Percentiles rank a stretch among this genome's conserved stretches.
Evolutionary conservation across 2,888 invertebrate genomes (phyloP).

Genomic region (Eugnorisma glareosa): DNA sequence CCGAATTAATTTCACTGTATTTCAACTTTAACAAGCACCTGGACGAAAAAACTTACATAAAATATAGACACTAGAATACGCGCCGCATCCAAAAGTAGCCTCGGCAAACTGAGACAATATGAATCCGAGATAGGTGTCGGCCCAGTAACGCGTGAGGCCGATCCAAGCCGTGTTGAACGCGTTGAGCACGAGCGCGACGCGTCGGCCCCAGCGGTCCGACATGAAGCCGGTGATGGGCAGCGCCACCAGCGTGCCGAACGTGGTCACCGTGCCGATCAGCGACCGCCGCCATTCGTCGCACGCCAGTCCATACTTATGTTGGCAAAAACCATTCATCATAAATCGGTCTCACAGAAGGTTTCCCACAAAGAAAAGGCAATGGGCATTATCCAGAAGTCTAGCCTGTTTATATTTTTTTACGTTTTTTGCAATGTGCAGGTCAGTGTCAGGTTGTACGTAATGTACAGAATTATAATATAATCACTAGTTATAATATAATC

Average conservation of each 20-base stretch:
- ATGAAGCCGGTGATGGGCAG: constrained; percentile 92
- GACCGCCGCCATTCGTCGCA: constrained; percentile 93
- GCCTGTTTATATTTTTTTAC: background rate
- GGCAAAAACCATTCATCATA: constrained; percentile 23
- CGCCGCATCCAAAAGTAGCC: constrained; percentile 92
- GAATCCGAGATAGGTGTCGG: constrained; percentile 92
- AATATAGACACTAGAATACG: constrained; percentile 93
- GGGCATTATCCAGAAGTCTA: background rate
- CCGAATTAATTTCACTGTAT: background rate
- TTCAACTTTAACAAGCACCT: background rate
- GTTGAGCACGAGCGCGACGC: constrained; percentile 89
- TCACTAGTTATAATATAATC: too few species aligned
- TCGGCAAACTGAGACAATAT: constrained; percentile 92
- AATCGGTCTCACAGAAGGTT: background rate
- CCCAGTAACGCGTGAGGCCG: constrained; percentile 90
- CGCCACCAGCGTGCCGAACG: constrained; percentile 92
- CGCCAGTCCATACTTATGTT: constrained; percentile 90
- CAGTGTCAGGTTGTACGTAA: too few species aligned
- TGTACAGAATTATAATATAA: too few species aligned
- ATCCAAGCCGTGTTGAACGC: constrained; percentile 91
- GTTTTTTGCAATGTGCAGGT: too few species aligned
- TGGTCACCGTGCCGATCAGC: constrained; percentile 93
- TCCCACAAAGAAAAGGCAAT: too few species aligned
- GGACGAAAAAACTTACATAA: constrained; percentile 86
- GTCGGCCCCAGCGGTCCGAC: constrained; percentile 93